Evolutionary conservation across 1,140 invertebrate genomes (phyloP).

Genomic region (Scaptodrosophila lebanonensis): DNA sequence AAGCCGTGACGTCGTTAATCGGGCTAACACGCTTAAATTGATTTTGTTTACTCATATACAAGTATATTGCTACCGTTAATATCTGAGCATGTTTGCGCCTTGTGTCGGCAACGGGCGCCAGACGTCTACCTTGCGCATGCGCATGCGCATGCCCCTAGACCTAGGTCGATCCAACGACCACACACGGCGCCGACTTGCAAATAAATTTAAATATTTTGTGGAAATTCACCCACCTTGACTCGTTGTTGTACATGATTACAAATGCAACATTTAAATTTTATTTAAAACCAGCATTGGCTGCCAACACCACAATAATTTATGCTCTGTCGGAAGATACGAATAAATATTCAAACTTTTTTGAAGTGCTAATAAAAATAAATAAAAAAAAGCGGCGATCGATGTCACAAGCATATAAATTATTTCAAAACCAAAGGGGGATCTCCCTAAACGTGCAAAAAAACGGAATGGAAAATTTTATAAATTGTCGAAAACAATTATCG

Average conservation of each 20-base stretch:
- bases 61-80: too few species aligned
- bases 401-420: too few species aligned
- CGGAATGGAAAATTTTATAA: too few species aligned
- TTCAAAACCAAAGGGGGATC: too few species aligned
- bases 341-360: constrained; percentile 16
- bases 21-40: constrained; percentile 21
- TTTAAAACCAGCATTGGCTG: not conserved
- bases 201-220: constrained; percentile 1
- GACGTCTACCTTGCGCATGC: not conserved
- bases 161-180: not conserved
- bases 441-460: too few species aligned
- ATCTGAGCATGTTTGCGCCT: not conserved
- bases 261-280: not conserved
- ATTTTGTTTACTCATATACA: too few species aligned
- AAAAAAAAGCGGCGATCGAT: not conserved
- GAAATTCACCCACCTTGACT: not conserved
- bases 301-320: constrained; percentile 43
- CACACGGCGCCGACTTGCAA: not conserved
- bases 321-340: constrained; percentile 48
- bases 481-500: too few species aligned
- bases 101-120: not conserved
- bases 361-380: constrained; percentile 22
- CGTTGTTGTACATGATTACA: not conserved
- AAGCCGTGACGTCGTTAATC: constrained; percentile 2
- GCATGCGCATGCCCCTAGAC: too few species aligned